A percentile compares a stretch with the other conserved stretches of the same genome.
Evolutionary conservation across 1,140 invertebrate species (phyloP).

Genomic region (Venustaconcha ellipsiformis): DNA sequence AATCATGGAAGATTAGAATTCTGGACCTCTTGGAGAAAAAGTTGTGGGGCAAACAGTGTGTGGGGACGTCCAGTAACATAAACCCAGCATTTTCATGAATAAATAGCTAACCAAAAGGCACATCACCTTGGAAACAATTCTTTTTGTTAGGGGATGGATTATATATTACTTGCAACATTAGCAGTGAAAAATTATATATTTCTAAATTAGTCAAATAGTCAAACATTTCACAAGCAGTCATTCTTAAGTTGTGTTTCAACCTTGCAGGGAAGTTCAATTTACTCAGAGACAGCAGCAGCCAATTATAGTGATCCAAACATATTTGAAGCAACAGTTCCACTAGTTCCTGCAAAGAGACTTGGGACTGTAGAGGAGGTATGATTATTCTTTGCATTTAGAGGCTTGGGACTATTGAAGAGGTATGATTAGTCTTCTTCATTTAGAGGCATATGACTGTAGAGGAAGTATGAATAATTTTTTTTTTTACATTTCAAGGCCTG

Average conservation of each 20-base stretch:
- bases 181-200: no score
- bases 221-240: no score
- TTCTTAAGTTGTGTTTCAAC: constrained; percentile 18
- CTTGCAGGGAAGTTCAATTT: constrained; percentile 65
- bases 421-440: neutral
- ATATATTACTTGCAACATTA: no score
- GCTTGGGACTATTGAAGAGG: constrained; percentile 70
- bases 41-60: no score
- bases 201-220: no score
- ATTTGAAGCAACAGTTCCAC: constrained; percentile 58
- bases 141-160: no score
- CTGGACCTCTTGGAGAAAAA: no score
- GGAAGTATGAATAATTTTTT: constrained; percentile 52
- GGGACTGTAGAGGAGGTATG: constrained; percentile 69
- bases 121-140: no score
- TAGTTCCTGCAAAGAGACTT: constrained; percentile 67
- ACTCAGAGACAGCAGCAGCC: constrained; percentile 69
- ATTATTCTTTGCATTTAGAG: constrained; percentile 36
- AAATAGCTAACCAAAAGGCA: no score
- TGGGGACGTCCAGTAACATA: no score
- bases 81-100: no score
- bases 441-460: constrained; percentile 68
- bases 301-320: constrained; percentile 68
- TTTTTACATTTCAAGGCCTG: constrained; percentile 57
- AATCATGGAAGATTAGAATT: no score